Conservation (phyloP, 2,113 vertebrate species). For the Plecturocebus donacophilus region DNA sequence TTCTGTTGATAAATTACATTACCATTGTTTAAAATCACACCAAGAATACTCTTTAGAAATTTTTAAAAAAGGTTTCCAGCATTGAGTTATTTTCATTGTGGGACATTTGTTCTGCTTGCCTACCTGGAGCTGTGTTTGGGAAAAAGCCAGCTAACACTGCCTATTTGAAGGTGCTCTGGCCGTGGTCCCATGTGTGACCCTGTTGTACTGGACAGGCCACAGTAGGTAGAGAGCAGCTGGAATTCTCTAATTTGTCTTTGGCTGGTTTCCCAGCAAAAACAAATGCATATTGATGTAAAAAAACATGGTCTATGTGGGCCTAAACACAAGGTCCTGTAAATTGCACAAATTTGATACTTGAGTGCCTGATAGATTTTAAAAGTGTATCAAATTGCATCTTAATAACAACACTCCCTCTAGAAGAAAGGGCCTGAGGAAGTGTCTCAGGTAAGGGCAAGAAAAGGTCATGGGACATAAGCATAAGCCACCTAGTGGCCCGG, state of each 20-base stretch:
- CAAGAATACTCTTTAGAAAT: not conserved
- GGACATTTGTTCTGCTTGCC: not conserved
- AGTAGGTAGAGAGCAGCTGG: not conserved
- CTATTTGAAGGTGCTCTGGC: not conserved
- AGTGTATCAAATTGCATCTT: not conserved
- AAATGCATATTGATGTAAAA: not conserved
- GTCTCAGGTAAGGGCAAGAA: not conserved
- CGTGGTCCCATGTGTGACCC: not conserved
- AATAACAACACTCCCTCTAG: not conserved
- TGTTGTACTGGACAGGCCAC: not conserved
- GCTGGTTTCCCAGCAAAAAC: not conserved
- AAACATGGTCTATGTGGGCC: not conserved
- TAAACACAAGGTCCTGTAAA: not conserved
- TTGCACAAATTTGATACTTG: not conserved
- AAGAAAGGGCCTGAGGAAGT: not conserved
- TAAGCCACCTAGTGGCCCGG: not conserved
- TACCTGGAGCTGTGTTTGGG: not conserved
- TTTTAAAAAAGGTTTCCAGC: not conserved
- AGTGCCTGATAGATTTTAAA: not conserved
- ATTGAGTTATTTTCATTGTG: not conserved
- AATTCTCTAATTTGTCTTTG: not conserved
- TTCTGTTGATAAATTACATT: not conserved
- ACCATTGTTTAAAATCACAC: not conserved
- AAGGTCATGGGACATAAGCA: not conserved
- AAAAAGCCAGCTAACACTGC: not conserved